Base-by-base conservation (phyloP, 2,888 invertebrate species). In the Lasioglossum malachurum region DNA sequence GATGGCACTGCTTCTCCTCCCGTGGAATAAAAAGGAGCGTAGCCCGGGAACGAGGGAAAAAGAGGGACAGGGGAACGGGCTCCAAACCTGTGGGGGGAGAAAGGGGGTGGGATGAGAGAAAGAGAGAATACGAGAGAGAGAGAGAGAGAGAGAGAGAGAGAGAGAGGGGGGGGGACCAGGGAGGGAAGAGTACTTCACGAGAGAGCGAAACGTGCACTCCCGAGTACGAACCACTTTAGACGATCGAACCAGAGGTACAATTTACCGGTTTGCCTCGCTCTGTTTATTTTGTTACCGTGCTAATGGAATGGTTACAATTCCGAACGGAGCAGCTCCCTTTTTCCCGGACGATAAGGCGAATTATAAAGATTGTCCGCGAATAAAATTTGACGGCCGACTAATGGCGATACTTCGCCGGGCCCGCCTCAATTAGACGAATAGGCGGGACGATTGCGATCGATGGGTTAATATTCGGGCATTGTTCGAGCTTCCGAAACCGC, bases 271-370 rank as follows among this genome's bases (percentile, higher is more conserved):
- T 87, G 85, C 84, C 87, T 84, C 84, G 86, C 81, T 88, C 84
- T 87, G 84, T 88, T 87, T 87, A 87, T 87, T 88, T 87, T 84
- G 87, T 88, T 84, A 84, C 74, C 83, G 82, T 84, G 87, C 84
- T 87, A 88, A 88, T 88, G 87, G 87, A 87, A 88, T 84, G 86
- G 88, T 87, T 84, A 80, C 87, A 87, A 88, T 87, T 88, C 80
- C 76, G 84, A 83, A 60, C 82, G 84, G 67, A 73, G 69, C 87
- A 72, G 67, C 69, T 74, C 64, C 75, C 75, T 73, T 79, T 79
- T 83, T 69, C 77, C 75, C 64, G 31, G 77, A 23, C 87, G 86
- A 86, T 86, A 85, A 87, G 85, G 79, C 85, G 87, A 87, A 87
- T 87, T 87, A 85, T 82, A 79, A 87, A 80, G 85, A 87, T 82